Conservation (phyloP, 2,113 vertebrate genomes). For the Oncorhynchus nerka region DNA sequence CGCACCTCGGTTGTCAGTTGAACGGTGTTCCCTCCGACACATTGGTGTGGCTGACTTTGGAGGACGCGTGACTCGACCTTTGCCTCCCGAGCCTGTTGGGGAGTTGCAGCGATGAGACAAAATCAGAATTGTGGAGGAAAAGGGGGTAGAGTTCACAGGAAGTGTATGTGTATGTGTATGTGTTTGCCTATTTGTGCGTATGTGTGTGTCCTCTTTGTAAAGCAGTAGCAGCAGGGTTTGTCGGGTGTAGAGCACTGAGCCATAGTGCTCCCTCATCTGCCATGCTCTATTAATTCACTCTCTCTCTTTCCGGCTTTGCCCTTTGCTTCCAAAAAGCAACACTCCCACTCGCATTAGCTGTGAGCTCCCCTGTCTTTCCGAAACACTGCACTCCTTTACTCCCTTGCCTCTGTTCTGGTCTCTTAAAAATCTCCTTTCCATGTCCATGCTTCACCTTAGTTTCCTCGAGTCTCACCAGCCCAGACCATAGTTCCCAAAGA, state of each 20-base stretch:
- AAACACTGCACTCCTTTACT: neutral
- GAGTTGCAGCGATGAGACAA: too few relatives aligned
- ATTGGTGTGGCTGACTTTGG: too few relatives aligned
- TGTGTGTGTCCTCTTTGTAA: neutral
- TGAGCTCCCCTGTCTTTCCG: neutral
- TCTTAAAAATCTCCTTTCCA: neutral
- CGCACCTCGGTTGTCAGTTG: too few relatives aligned
- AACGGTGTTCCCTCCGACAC: too few relatives aligned
- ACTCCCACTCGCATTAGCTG: neutral
- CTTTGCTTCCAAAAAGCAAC: neutral
- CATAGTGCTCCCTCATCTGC: slow-evolving; percentile 14
- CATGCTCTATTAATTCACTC: slow-evolving; percentile 35
- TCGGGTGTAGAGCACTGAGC: neutral
- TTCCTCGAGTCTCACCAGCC: too few relatives aligned
- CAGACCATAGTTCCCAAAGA: too few relatives aligned
- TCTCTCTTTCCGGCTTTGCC: neutral
- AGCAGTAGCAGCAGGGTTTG: slow-evolving; percentile 1
- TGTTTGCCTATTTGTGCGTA: slow-evolving; percentile 1
- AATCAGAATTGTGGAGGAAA: too few relatives aligned
- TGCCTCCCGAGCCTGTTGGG: too few relatives aligned
- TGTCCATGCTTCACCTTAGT: too few relatives aligned
- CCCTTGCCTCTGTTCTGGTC: neutral
- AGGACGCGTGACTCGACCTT: too few relatives aligned
- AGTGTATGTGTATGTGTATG: neutral
- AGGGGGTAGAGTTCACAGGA: too few relatives aligned